A percentile compares a stretch with the other conserved stretches of the same genome.
Conservation (phyloP, 2,113 vertebrate species). For the Odontesthes bonariensis region DNA sequence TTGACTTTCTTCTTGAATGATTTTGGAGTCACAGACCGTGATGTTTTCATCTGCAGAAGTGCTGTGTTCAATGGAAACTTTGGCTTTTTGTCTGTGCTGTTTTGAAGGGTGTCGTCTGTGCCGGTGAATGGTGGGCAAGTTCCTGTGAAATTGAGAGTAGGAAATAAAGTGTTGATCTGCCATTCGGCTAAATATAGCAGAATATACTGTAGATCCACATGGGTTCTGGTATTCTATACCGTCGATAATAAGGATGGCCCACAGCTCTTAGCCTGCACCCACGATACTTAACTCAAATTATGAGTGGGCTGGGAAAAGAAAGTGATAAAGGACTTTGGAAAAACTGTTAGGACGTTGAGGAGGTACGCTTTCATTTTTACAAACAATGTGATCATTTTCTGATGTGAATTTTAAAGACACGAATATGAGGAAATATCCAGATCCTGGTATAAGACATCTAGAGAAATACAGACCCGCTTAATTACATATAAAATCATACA, state of each 20-base stretch:
- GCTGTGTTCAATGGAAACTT: slow-evolving; percentile 38
- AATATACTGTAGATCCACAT: background rate
- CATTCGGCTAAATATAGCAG: background rate
- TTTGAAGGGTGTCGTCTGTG: slow-evolving; percentile 12
- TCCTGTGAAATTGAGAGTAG: slow-evolving; percentile 69
- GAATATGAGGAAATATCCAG: too few relatives aligned
- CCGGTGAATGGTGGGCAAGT: slow-evolving; percentile 29
- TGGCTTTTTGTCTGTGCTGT: background rate
- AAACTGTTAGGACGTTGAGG: background rate
- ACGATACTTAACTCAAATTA: background rate
- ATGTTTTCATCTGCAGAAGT: slow-evolving; percentile 46
- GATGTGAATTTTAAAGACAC: too few relatives aligned
- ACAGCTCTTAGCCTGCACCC: background rate
- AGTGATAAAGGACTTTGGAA: background rate
- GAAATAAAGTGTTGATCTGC: slow-evolving; percentile 34
- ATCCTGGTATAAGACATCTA: too few relatives aligned
- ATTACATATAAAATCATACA: too few relatives aligned
- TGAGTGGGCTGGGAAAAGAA: background rate
- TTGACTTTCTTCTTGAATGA: slow-evolving; percentile 3
- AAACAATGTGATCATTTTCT: too few relatives aligned
- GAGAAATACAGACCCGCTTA: too few relatives aligned
- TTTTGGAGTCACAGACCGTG: slow-evolving; percentile 14
- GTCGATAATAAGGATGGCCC: background rate
- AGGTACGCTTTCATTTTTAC: too few relatives aligned
- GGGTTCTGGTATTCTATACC: background rate